Evolutionary conservation across 30 jellyfish, hydroid and myxozoan species (phyloP), one percentile per base, ranked within the genome.

Genomic region (Catostylus mosaicus): DNA sequence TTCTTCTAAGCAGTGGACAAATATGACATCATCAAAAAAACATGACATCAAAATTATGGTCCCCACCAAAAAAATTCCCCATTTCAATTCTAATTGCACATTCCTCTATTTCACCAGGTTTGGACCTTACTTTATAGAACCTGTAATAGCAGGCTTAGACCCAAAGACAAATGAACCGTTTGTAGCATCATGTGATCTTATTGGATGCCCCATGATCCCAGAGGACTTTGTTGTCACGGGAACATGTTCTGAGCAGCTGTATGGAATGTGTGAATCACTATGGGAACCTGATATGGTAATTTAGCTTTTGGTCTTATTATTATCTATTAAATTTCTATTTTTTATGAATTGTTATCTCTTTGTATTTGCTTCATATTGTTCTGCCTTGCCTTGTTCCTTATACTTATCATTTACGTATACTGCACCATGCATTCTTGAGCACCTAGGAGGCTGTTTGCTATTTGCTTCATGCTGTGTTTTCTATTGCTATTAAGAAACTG

Each of bases 111-210:
- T 11, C 50, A 30, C 35, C 79, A 93, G 98, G 62, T 93, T 93
- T 65, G 98, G 98, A 18, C 98, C 98, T 16, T 93, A 93, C 74
- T 93, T 93, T 84, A 90, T 88, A 51, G 98, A 93, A 63, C 98
- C 98, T 1, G 80, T 93, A 50, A 88, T 93, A 18, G 95, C 96
- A 48, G 98, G 98, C 4, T 85, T 93, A 26, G 98, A 93, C 36
- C 94, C 97, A 32, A 86, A 93, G 52, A 91, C 98, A 12, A 91
- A 82, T 45, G 96, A 87, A 65, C 97, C 97, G 24, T 93, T 68
- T 72, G 82, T 93, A 16, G 97, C 97, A 8, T 93, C 98, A 0
- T 81, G 97, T 79, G 98, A 93, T 64, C 89, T 93, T 82, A 87
- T 93, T 80, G 98, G 98, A 18, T 87, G 98, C 62, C 87, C 97